A percentile compares a stretch with the other conserved stretches of the same genome.
These are phyloP conservation scores for Epistrophella euchroma DNA, from an alignment of 2,888 invertebrate species.

Conservation along the genomic window DNA sequence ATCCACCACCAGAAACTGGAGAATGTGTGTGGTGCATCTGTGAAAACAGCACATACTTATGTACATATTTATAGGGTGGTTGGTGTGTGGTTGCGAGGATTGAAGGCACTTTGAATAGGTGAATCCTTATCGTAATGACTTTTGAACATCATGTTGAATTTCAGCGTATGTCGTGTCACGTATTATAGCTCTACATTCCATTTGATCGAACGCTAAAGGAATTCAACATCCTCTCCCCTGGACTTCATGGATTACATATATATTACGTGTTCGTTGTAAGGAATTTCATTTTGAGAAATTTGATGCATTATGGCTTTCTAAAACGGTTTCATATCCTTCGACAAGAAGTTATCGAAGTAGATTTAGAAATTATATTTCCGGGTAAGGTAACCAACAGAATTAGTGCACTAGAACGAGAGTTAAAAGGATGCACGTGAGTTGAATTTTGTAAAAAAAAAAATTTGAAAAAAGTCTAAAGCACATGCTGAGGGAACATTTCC, in stretches of 20 bases:
- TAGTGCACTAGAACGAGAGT: neutral
- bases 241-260: constrained; percentile 23
- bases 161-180: constrained; percentile 29
- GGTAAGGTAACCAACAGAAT: neutral
- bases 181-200: constrained; percentile 24
- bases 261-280: constrained; percentile 26
- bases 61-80: neutral
- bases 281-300: constrained; percentile 27
- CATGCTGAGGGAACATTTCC: neutral
- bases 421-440: constrained; percentile 16
- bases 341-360: constrained; percentile 25
- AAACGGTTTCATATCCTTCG: constrained; percentile 3
- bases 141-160: constrained; percentile 38
- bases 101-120: constrained; percentile 22
- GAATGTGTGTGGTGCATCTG: constrained; percentile 10
- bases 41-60: neutral
- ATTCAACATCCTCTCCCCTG: constrained; percentile 17
- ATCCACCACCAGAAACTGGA: constrained; percentile 16
- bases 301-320: constrained; percentile 25
- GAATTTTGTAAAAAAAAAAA: neutral
- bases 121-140: constrained; percentile 35
- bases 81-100: neutral
- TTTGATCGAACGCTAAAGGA: constrained; percentile 28
- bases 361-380: constrained; percentile 40
- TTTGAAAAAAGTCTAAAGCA: neutral